Evolutionary conservation across 2,113 vertebrate genomes (phyloP), one percentile per base, ranked within the genome.

Genomic region (Bos javanicus): DNA sequence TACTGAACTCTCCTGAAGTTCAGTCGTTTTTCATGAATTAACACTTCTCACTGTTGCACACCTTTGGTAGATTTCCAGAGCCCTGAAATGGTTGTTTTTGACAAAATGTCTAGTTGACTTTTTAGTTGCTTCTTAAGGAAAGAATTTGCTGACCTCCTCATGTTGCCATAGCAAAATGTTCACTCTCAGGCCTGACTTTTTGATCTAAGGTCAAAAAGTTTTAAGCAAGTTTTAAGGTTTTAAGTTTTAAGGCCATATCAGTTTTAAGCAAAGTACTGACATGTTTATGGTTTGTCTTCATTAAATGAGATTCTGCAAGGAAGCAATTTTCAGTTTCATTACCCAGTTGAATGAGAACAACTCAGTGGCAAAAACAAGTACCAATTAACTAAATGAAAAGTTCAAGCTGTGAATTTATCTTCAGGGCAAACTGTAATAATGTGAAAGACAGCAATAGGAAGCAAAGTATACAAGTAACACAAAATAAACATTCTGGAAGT

Each of bases 291-390:
- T 84, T 93, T 94, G 39, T 95, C 94, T 95, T 94, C 87, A 81
- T 80, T 97, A 96, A 95, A 93, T 87, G 92, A 96, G 83, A 89
- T 64, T 93, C 84, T 97, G 57, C 96, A 62, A 97, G 83, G 71
- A 96, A 94, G 95, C 43, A 97, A 97, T 93, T 97, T 98, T 92
- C 83, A 91, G 57, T 96, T 97, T 93, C 93, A 97, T 98, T 97
- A 98, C 62, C 83, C 91, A 97, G 54, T 87, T 90, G 84, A 96
- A 90, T 95, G 71, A 95, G 96, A 97, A 94, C 71, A 96, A 92
- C 62, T 97, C 71, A 33, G 82, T 93, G 74, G 90, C 39, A 56
- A 95, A 97, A 96, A 96, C 64, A 97, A 97, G 96, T 95, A 92
- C 80, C 93, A 97, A 93, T 96, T 97, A 97, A 59, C 86, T 94